Base-by-base conservation (phyloP, 2,113 vertebrate genomes). In the Hyperopisus bebe region DNA sequence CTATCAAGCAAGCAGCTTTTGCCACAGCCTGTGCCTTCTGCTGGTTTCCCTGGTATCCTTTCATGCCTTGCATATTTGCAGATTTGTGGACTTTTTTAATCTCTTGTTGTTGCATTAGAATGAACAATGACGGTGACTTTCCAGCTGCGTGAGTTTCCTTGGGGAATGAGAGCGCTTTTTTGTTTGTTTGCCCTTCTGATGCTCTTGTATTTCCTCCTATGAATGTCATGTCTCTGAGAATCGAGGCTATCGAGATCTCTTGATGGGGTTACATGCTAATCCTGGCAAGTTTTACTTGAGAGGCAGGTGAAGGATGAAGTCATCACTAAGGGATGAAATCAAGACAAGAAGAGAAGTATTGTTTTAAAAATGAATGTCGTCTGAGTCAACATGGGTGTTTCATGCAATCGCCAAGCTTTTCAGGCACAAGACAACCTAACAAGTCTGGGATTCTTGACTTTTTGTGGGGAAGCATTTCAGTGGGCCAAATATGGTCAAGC, bases 1-100 rank as follows among this genome's bases (percentile, higher is more conserved):
- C 89, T 92, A 91, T 46, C 90, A 88, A 91, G 84, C 90, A 70
- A 93, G 91, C 93, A 91, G 92, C 91, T 90, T 91, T 92, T 92
- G 92, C 92, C 94, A 92, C 93, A 90, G 91, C 92, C 91, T 93
- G 96, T 96, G 96, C 96, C 96, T 96, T 96, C 91, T 91, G 88
- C 48, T 84, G 15, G 31, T 92, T 39, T 92, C 86, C 91, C 89
- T 86, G 91, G 90, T 92, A 90, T 80, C 90, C 93, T 93, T 93
- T 93, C 82, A 91, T 88, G 90, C 89, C 93, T 91, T 86, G 94
- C 93, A 90, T 94, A 94, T 93, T 94, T 51, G 53, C 51, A 90
- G 88, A 92, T 92, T 53, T 19, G 85, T 35, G 46, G 15, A 27
- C 91, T 92, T 94, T 94, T 93, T 92, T 94, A 27, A 90, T 39